Conservation (phyloP, 2,888 invertebrate species). For the Cremastobaeus sp. region DNA sequence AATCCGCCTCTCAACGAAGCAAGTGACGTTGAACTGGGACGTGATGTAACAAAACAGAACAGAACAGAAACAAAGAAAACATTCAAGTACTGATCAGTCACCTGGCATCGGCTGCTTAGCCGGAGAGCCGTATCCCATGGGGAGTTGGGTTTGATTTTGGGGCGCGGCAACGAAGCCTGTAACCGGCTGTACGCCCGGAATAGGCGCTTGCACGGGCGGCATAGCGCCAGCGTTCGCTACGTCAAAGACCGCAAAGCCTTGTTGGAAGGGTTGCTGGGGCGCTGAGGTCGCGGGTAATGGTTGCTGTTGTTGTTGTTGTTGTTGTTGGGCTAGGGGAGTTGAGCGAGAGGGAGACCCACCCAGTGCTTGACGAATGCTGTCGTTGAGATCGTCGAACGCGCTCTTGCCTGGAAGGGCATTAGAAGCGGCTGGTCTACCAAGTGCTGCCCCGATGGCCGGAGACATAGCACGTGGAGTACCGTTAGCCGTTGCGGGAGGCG, state of each 20-base stretch:
- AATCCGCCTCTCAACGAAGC: no score
- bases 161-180: slow-evolving; percentile 69
- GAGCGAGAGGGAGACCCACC: slow-evolving; percentile 81
- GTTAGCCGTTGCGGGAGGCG: slow-evolving; percentile 75
- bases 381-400: slow-evolving; percentile 85
- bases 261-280: slow-evolving; percentile 65
- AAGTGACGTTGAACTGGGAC: no score
- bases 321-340: slow-evolving; percentile 69
- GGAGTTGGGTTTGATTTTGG: slow-evolving; percentile 73
- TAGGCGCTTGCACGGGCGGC: slow-evolving; percentile 64
- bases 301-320: slow-evolving; percentile 63
- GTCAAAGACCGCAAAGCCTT: slow-evolving; percentile 71
- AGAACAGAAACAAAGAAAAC: slow-evolving; percentile 4
- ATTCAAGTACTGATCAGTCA: slow-evolving; percentile 66
- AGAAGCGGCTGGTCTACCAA: slow-evolving; percentile 78
- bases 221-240: slow-evolving; percentile 63
- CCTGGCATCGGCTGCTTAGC: slow-evolving; percentile 79
- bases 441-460: slow-evolving; percentile 76
- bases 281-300: slow-evolving; percentile 48
- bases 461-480: slow-evolving; percentile 75
- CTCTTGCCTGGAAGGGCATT: slow-evolving; percentile 81
- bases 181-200: slow-evolving; percentile 67
- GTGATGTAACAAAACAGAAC: slow-evolving; percentile 1
- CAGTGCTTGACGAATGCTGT: slow-evolving; percentile 84
- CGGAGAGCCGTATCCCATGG: slow-evolving; percentile 78